Conservation (phyloP, 2,888 invertebrate genomes). For the Beris morrisii region DNA sequence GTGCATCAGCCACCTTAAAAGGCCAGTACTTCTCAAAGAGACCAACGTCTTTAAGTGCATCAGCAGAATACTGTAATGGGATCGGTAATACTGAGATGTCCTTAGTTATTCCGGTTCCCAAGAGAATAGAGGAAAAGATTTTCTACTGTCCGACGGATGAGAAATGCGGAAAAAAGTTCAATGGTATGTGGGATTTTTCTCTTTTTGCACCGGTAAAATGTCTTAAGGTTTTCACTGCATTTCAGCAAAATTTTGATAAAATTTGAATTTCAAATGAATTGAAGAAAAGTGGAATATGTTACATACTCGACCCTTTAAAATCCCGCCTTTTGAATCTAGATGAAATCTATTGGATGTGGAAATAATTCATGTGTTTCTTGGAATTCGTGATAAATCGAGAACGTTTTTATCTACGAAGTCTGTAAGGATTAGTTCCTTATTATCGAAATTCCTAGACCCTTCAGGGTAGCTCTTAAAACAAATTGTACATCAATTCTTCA, state of each 20-base stretch:
- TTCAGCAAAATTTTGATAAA: background rate
- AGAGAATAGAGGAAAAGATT: constrained; percentile 26
- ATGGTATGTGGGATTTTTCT: constrained; percentile 31
- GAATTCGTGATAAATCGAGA: too few relatives aligned
- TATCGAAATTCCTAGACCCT: too few relatives aligned
- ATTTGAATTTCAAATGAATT: background rate
- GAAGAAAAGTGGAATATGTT: background rate
- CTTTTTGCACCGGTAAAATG: background rate
- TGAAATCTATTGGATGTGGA: too few relatives aligned
- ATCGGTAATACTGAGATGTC: constrained; percentile 13
- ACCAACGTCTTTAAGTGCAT: constrained; percentile 37
- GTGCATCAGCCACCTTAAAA: background rate
- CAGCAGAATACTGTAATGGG: constrained; percentile 34
- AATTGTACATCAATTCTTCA: too few relatives aligned
- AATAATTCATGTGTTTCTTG: too few relatives aligned
- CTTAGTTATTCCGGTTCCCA: constrained; percentile 36
- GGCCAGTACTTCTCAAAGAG: constrained; percentile 30
- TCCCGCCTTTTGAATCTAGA: too few relatives aligned
- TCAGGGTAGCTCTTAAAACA: too few relatives aligned
- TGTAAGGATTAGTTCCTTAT: too few relatives aligned
- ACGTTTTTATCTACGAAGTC: too few relatives aligned
- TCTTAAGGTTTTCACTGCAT: background rate
- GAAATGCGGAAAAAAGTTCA: constrained; percentile 39
- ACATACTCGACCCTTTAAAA: too few relatives aligned
- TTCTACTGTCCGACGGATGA: constrained; percentile 40